Percentiles rank a stretch among this genome's conserved stretches.
Conservation (phyloP, 23 tunicate genomes). For the Ascidia mentula region DNA sequence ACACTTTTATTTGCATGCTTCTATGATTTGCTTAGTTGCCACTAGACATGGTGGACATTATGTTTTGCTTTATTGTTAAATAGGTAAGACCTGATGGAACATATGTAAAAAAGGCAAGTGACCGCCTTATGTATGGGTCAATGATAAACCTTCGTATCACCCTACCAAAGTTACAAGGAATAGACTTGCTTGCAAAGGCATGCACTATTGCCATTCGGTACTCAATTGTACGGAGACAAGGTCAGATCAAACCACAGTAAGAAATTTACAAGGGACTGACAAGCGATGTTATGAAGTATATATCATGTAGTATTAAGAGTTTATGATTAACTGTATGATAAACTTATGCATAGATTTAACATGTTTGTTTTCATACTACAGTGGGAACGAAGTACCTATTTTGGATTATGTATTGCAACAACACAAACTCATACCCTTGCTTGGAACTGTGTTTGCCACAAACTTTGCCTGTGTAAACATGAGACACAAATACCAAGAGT, state of each 20-base stretch:
- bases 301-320: neutral
- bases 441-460: conserved; percentile 71
- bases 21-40: too few relatives aligned
- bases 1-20: too few relatives aligned
- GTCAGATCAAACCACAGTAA: conserved; percentile 14
- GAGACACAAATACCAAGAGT: neutral
- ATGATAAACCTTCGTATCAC: conserved; percentile 68
- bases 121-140: conserved; percentile 72
- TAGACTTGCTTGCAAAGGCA: conserved; percentile 43
- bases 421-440: conserved; percentile 67
- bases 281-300: neutral
- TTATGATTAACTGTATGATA: neutral
- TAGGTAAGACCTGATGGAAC: conserved; percentile 75
- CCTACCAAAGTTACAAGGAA: conserved; percentile 32
- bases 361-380: conserved; percentile 15
- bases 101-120: conserved; percentile 47
- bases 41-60: too few relatives aligned
- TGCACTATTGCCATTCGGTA: conserved; percentile 88
- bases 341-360: neutral
- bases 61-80: too few relatives aligned
- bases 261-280: neutral
- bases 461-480: conserved; percentile 39
- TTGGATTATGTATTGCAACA: conserved; percentile 82
- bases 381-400: conserved; percentile 42
- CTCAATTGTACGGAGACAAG: conserved; percentile 73